Evolutionary conservation across 2,113 vertebrate genomes (phyloP).

Genomic region (Ascaphus truei): DNA sequence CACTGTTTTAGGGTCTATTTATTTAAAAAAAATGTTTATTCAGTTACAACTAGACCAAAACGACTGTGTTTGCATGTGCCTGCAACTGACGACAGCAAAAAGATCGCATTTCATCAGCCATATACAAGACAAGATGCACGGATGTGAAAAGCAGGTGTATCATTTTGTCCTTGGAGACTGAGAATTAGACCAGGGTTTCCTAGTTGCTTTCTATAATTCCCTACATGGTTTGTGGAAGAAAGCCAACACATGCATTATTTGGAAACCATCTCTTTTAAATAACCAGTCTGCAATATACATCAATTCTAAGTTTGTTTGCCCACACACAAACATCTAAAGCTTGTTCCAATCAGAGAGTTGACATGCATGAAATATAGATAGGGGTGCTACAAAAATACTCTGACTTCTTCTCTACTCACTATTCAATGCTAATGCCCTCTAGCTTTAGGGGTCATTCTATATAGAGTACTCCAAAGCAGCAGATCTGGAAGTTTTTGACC

Average conservation of each 20-base stretch:
- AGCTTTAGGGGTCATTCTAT: no score
- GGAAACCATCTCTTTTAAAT: no score
- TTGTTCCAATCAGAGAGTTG: background rate
- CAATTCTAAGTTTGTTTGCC: background rate
- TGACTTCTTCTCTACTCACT: no score
- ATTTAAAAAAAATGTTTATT: background rate
- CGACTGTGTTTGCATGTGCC: background rate
- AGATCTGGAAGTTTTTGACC: no score
- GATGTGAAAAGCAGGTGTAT: background rate
- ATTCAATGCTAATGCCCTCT: no score
- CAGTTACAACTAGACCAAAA: background rate
- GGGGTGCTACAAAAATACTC: no score
- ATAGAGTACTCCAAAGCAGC: no score
- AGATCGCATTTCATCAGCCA: background rate
- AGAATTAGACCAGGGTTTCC: background rate
- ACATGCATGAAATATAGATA: no score
- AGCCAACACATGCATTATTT: background rate
- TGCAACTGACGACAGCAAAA: background rate
- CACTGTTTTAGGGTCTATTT: background rate
- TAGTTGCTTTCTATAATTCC: background rate
- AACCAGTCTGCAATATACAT: background rate
- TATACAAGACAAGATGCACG: background rate
- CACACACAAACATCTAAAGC: background rate
- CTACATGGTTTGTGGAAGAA: background rate
- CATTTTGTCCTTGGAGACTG: background rate